Evolutionary conservation across 2,888 invertebrate genomes (phyloP), one percentile per base, ranked within the genome.

Genomic region (Neuroscelio doddi): DNA sequence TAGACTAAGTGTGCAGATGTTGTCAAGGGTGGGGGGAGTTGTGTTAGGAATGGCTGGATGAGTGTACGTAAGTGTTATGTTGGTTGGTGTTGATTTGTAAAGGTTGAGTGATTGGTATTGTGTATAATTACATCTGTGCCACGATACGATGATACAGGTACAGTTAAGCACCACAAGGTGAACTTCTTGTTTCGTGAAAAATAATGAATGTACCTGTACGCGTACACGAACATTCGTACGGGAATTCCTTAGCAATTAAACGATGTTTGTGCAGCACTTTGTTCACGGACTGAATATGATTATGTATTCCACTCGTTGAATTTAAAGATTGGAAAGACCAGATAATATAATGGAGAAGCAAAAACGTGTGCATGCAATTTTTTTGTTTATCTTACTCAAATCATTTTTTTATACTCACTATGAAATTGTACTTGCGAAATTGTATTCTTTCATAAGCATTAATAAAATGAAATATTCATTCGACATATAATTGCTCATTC

Each of bases 161-260:
- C 3, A 39, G 17, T 4, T 14, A 12, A 34, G 12, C 10, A n/a
- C 34, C 2, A 8, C n/a, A 26, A 7, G 39, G 17, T 21, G 39
- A 39, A 12, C 39, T 39, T 21, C 39, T 39, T 21, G 39, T 10
- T 17, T 21, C n/a, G 17, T 17, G 39, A 39, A 39, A 39, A 39
- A 39, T 16, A 39, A 39, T n/a, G 39, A 39, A 39, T 50, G 30
- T 21, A 50, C 44, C 49, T 61, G 45, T 38, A 49, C 36, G 49
- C 36, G 53, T 41, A 36, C 62, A 30, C 30, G 46, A 29, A 41
- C 45, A 29, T 29, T 56, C 36, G 42, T 26, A 30, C 24, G 26
- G 38, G 14, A 47, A 42, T 53, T 45, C 26, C 55, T 62, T n/a
- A n/a, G 51, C 39, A 63, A 63, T 63, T 63, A 56, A 56, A 46